Evolutionary conservation across 2,888 invertebrate genomes (phyloP), one percentile per base, ranked within the genome.

Genomic region (Danaus chrysippus): DNA sequence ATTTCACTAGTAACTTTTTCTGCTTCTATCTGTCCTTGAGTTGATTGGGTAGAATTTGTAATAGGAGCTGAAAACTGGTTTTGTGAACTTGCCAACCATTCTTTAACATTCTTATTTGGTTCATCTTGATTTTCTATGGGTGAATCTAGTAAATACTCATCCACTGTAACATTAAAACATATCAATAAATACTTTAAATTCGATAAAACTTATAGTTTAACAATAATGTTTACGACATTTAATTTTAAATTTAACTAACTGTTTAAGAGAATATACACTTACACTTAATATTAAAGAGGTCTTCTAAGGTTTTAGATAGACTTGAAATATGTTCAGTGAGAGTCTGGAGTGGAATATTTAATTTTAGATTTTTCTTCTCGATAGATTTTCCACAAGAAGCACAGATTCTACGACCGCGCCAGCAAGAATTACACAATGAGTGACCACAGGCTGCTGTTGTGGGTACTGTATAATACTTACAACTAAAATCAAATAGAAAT

Each of bases 51-150:
- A 44, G 82, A 78, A 71, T 70, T 77, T 56, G 77, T 68, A 42
- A 75, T 63, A 56, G 82, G 78, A 62, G 78, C 84, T 57, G 88
- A 88, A 74, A 91, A 89, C 56, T 86, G 82, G 66, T 90, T 91
- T 72, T 87, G 81, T 34, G 87, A 88, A 69, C 78, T 85, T 46
- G 79, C 76, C 60, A 90, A 72, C 90, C 89, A 89, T 54, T 86
- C 82, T 64, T 79, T 81, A 0, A 91, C 87, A 81, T 86, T 77
- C 73, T 82, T 84, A 56, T 73, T 74, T n/a, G 79, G 75, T 68
- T 73, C 73, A 13, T 70, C 63, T 68, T 76, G 71, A 58, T 71
- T 59, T 68, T 76, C 73, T 68, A 58, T 69, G 59, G 75, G 70
- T 58, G 71, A 64, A 46, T 81, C 76, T 43, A 79, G 67, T 46